Percentiles rank a stretch among this genome's conserved stretches.
Conservation (phyloP, 2,113 vertebrate species). For the Thomomys bottae region DNA sequence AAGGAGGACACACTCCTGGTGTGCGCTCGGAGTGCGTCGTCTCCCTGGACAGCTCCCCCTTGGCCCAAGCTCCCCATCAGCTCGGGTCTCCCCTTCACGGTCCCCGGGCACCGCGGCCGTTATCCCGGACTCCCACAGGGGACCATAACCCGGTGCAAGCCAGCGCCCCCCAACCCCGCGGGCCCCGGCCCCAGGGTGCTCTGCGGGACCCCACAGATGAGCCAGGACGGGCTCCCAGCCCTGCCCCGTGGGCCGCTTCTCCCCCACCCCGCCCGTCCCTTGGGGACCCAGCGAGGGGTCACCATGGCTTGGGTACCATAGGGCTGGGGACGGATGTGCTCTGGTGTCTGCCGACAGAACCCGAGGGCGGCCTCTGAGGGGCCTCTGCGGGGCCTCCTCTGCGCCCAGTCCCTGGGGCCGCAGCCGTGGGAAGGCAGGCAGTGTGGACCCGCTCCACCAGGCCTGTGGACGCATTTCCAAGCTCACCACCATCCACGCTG, state of each 20-base stretch:
- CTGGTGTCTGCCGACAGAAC: constrained; percentile 43
- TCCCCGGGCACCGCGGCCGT: neutral
- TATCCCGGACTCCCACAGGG: neutral
- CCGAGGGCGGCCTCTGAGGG: too few species aligned
- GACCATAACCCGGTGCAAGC: too few species aligned
- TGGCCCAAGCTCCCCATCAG: constrained; percentile 30
- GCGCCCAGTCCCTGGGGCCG: too few species aligned
- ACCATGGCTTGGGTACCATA: neutral
- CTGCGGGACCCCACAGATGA: too few species aligned
- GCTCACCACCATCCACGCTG: neutral
- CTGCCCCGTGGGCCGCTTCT: accelerated
- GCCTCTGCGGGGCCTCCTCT: too few species aligned
- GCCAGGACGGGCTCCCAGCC: neutral
- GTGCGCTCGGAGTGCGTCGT: neutral
- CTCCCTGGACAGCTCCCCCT: neutral
- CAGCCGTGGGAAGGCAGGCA: too few species aligned
- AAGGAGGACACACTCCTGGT: neutral
- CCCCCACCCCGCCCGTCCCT: neutral
- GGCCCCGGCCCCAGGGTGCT: too few species aligned
- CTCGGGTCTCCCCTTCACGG: neutral
- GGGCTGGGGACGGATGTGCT: constrained; percentile 70
- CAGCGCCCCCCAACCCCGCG: too few species aligned
- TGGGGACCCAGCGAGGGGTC: neutral
- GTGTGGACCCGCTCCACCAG: too few species aligned
- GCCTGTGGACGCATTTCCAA: neutral